Conservation (phyloP, 2,113 vertebrate genomes). For the Mus spicilegus region DNA sequence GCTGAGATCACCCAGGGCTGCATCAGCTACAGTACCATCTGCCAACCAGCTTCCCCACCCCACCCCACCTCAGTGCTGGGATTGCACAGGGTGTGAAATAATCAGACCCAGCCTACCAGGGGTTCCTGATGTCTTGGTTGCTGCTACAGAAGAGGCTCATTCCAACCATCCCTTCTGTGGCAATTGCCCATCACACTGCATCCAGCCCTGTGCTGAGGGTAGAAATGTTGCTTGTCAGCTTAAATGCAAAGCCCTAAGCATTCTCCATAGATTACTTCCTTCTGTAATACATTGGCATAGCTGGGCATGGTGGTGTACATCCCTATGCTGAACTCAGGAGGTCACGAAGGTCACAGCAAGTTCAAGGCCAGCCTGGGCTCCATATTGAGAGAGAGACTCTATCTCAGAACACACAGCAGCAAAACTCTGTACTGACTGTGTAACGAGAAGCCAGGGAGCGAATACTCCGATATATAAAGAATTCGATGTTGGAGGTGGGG, state of each 20-base stretch:
- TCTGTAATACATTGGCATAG: background rate
- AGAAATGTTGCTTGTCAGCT: too few species aligned
- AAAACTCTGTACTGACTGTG: rapidly evolving
- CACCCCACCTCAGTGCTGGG: background rate
- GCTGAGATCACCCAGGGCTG: rapidly evolving
- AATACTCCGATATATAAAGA: rapidly evolving
- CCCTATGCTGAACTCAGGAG: background rate
- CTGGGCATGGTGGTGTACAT: too few species aligned
- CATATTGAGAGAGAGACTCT: background rate
- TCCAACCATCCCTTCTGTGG: too few species aligned
- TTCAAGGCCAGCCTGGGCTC: background rate
- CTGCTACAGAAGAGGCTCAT: background rate
- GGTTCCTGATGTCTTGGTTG: rapidly evolving
- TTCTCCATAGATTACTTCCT: background rate
- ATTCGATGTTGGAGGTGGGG: too few species aligned
- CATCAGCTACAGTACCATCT: rapidly evolving
- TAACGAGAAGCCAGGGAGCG: background rate
- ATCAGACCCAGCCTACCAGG: background rate
- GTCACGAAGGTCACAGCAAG: background rate
- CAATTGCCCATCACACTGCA: background rate
- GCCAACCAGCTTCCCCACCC: background rate
- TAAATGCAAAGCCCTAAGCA: background rate
- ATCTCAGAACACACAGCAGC: background rate
- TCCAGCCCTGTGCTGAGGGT: rapidly evolving
- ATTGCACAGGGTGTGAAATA: background rate